Conservation (phyloP, 2,797 vertebrate species). For the Harpagifer antarcticus region DNA sequence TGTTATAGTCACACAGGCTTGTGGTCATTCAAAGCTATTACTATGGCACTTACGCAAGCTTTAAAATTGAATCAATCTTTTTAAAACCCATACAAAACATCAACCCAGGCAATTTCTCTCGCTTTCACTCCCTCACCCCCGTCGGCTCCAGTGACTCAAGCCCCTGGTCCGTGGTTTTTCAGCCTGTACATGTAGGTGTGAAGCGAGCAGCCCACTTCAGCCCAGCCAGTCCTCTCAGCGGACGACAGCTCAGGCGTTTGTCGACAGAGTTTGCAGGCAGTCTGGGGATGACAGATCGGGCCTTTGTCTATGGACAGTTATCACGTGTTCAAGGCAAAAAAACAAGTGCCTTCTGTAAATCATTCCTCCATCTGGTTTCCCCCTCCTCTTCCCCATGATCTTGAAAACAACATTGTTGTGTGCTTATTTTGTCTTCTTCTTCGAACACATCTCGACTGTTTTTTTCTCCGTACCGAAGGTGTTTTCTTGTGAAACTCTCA, state of each 20-base stretch:
- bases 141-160: conserved; percentile 66
- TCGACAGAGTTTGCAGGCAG: conserved; percentile 72
- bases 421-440: conserved; percentile 64
- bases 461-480: conserved; percentile 41
- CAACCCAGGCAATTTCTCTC: conserved; percentile 18
- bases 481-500: conserved; percentile 38
- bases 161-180: conserved; percentile 51
- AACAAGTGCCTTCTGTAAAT: conserved; percentile 49
- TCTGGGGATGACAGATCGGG: conserved; percentile 72
- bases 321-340: conserved; percentile 55
- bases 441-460: conserved; percentile 35
- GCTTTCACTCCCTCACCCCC: conserved; percentile 3
- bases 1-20: conserved; percentile 71
- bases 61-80: conserved; percentile 53
- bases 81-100: conserved; percentile 25
- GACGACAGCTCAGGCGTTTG: conserved; percentile 73
- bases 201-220: conserved; percentile 62
- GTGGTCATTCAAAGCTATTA: conserved; percentile 79
- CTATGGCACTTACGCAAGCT: conserved; percentile 78
- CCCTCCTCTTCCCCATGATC: conserved; percentile 21
- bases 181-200: conserved; percentile 50
- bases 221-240: conserved; percentile 59
- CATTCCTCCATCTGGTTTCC: conserved; percentile 43
- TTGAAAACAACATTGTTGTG: conserved; percentile 40
- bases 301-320: conserved; percentile 69